Base-by-base conservation (phyloP, 2,797 vertebrate genomes). In the Premnoplex brunnescens region DNA sequence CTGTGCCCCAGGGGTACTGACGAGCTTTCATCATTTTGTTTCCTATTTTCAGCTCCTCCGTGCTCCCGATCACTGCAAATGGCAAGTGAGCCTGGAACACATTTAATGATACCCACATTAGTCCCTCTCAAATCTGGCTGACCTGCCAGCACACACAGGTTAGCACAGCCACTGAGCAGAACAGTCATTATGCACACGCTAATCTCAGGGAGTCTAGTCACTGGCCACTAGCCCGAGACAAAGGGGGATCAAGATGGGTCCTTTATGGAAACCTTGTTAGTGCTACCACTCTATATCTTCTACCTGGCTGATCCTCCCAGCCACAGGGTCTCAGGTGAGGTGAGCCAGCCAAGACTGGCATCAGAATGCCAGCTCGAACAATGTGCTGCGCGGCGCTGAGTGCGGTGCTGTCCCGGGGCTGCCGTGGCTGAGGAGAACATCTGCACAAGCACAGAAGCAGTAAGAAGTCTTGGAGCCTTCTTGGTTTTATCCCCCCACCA, bases 11-110 rank as follows among this genome's bases (percentile, higher is more conserved):
- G 39, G 99, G 99, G 94, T 99, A 99, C 98, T 99, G 99, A 56
- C 99, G 98, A 9, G 99, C 99, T 97, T 99, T 99, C 98, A 99
- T 99, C 99, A 99, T 99, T 98, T 99, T 99, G 98, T 99, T 99
- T 94, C 99, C 99, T 86, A 99, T 99, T 98, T 99, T 99, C 93
- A 99, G 97, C 97, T 99, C 99, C 97, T 99, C 99, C 2, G 99
- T 99, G 97, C 99, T 99, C 85, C 99, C 99, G 26, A 99, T 98
- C 80, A 99, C 99, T 6, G 99, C 99, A 91, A 99, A 99, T 0
- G 99, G 99, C 98, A 99, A 98, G 97, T 99, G 99, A 81, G 98
- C 99, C 99, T 99, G 97, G 58, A 97, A 97, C 12, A 94, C 67
- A 97, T 94, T 77, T 22, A 87, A 87, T 28, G 68, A 77, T 7